Evolutionary conservation across 2,113 vertebrate genomes (phyloP), one percentile per base, ranked within the genome.

Genomic region (Xiphophorus hellerii): DNA sequence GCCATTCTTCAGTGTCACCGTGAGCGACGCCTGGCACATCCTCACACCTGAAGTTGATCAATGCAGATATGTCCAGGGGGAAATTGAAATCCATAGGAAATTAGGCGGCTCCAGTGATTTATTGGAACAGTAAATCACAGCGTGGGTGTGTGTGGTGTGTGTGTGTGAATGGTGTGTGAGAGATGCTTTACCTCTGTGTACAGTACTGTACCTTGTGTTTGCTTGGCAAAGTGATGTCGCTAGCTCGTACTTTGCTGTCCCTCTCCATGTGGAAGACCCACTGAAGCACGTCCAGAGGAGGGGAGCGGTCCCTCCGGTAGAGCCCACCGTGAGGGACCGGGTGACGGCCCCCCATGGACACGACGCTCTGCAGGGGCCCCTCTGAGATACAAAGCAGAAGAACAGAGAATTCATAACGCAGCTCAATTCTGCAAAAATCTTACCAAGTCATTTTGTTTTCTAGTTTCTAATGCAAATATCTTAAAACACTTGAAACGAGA

Each of bases 21-120:
- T 90, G 88, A 91, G 88, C 85, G 87, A 90, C 89, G 88, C 74
- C 86, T 91, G 90, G 90, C 89, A 90, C 88, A 91, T 90, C 90
- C 84, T 88, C 78, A 92, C 88, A 92, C 86, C 90, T 92, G 91
- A 89, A 89, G 86, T 87, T 92, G 91, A 91, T 94, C 93, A 94
- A 94, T 93, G 92, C 84, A 88, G 88, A 92, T 93, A 82, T 93
- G 90, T 92, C 89, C 89, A 89, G 81, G 81, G 91, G 92, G 92
- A 93, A 94, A 95, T 92, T 94, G 88, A 92, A 94, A 94, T 93
- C 93, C 91, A 93, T 94, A 92, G 88, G 89, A 94, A 94, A 94
- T 94, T 92, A 93, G 88, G 91, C 82, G n/a, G 78, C 30, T 39
- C 79, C 79, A 93, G 85, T 91, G 92, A 94, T 94, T 95, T 93